Evolutionary conservation across 1,140 invertebrate species (phyloP).

Genomic region (Apis cerana): DNA sequence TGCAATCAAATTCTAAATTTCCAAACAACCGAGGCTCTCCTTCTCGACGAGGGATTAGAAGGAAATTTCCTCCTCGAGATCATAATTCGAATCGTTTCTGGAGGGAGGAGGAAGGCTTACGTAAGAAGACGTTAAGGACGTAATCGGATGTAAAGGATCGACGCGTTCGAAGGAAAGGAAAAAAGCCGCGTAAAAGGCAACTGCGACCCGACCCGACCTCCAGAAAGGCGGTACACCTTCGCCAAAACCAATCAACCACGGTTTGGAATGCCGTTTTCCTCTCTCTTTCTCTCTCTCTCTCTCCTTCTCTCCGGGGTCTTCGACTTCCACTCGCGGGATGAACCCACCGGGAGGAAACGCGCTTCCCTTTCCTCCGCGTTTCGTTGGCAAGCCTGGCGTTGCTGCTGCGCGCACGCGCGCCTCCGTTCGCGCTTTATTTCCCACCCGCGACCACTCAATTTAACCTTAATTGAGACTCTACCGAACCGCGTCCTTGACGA

Average conservation of each 20-base stretch:
- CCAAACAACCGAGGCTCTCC: too few species aligned
- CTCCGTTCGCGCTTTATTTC: slow-evolving; percentile 61
- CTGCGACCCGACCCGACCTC: slow-evolving; percentile 62
- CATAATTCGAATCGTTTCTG: too few species aligned
- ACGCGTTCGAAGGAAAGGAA: background rate
- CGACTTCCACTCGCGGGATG: slow-evolving; percentile 62
- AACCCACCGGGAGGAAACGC: slow-evolving; percentile 48
- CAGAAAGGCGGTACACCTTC: slow-evolving; percentile 59
- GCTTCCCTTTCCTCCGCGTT: slow-evolving; percentile 7
- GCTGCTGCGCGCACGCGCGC: too few species aligned
- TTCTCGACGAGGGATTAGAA: too few species aligned
- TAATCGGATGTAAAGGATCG: background rate
- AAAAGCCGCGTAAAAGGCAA: slow-evolving; percentile 56
- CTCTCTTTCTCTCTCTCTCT: too few species aligned
- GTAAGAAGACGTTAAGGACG: slow-evolving; percentile 1
- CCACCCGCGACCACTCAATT: slow-evolving; percentile 48
- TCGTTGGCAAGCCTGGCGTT: slow-evolving; percentile 2
- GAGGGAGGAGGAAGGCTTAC: background rate
- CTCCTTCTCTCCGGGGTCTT: slow-evolving; percentile 49
- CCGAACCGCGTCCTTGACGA: slow-evolving; percentile 63
- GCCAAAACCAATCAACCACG: slow-evolving; percentile 73
- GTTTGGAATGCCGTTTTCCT: slow-evolving; percentile 69
- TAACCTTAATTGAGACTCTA: slow-evolving; percentile 66
- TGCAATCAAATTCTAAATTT: too few species aligned
- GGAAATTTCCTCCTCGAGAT: too few species aligned